A percentile compares a stretch with the other conserved stretches of the same genome.
These are phyloP conservation scores for Eupithecia subumbrata DNA, from an alignment of 2,888 invertebrate genomes.

Conservation along the genomic window DNA sequence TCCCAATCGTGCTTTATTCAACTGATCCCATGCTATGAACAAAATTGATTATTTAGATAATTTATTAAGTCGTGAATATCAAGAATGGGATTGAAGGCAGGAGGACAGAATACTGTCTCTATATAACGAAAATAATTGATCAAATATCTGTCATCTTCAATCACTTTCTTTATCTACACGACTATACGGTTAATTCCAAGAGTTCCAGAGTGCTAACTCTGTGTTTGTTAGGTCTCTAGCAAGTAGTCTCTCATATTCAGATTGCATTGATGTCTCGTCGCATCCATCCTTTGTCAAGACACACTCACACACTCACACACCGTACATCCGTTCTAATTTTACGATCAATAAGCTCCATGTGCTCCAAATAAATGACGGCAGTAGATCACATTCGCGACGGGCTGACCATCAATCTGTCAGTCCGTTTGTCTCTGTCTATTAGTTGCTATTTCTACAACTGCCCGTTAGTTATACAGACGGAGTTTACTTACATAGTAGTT, in stretches of 20 bases:
- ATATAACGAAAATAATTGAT: too few relatives aligned
- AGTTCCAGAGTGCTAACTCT: too few relatives aligned
- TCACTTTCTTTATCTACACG: too few relatives aligned
- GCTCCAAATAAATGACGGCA: slow-evolving; percentile 44
- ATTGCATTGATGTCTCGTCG: neutral
- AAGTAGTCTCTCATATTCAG: neutral
- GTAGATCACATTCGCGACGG: slow-evolving; percentile 49
- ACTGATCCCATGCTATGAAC: neutral
- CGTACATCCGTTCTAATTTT: slow-evolving; percentile 43
- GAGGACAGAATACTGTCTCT: too few relatives aligned
- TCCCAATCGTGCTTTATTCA: neutral
- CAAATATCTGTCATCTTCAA: too few relatives aligned
- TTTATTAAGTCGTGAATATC: too few relatives aligned
- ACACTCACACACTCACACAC: neutral
- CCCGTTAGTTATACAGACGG: slow-evolving; percentile 8
- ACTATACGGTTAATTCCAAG: neutral
- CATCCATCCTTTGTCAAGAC: neutral
- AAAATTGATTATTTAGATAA: too few relatives aligned
- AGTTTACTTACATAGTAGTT: neutral
- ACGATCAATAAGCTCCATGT: slow-evolving; percentile 35
- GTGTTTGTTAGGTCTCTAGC: neutral
- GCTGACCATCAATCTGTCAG: slow-evolving; percentile 49
- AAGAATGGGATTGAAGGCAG: too few relatives aligned
- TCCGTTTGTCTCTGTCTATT: slow-evolving; percentile 51
- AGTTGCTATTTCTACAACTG: slow-evolving; percentile 40